Evolutionary conservation across 2,888 invertebrate genomes (phyloP), one percentile per base, ranked within the genome.

Genomic region (Orthosia cruda): DNA sequence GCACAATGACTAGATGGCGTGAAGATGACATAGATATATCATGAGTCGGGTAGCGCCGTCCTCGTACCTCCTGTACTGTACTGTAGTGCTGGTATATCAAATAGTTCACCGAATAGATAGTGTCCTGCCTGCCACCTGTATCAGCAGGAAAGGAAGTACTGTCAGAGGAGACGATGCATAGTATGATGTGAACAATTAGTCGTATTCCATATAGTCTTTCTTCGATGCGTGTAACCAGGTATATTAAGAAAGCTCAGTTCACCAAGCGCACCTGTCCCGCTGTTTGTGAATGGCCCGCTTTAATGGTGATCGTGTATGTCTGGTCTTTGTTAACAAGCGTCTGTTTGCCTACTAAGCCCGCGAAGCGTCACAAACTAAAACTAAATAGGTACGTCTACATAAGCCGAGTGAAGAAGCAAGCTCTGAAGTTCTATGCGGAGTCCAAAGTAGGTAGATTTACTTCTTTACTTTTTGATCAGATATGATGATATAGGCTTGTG

Each of bases 1-100:
- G 96, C 95, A 95, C 95, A 96, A 94, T 93, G 92, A 95, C 94
- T 95, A 95, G 92, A 94, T 95, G 95, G 93, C 90, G 92, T 92
- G 94, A 92, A 92, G 93, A 92, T 94, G 94, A 94, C 93, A 93
- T 91, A 88, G 90, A 91, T 84, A 93, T 92, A 93, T 92, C 90
- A 92, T 93, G 94, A 91, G 88, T 88, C 89, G 91, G 86, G 77
- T 73, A 40, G 71, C 66, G 73, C 70, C 67, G 81, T 82, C 76
- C 79, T 84, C 77, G 74, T 62, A 77, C 82, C 81, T 85, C 80
- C 79, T 9, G 9, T 40, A 81, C 83, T 85, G 85, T 83, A 78
- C 74, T 63, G 79, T 66, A 45, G 80, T 57, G 78, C 79, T 75
- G 71, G 71, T 68, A 65, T 71, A 66, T 80, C 74, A 58, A 67